phyloP scores from a whole-genome alignment of 1,140 invertebrate species.

The Drosophila sechellia region DNA sequence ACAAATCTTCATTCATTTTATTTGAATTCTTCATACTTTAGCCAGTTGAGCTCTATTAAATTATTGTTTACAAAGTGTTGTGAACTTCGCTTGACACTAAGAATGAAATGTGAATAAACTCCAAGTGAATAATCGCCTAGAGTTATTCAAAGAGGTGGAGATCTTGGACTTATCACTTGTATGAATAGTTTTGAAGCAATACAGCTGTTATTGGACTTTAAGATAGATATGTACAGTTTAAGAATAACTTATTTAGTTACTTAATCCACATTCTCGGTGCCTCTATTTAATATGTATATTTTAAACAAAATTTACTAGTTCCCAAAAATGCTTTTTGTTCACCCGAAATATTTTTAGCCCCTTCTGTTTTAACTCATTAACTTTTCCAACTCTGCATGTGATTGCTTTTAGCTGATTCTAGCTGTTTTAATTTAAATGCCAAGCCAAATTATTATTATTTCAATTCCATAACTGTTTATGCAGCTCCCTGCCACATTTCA shows the following conservation, averaged over 20 bases:
- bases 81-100: slow-evolving; percentile 40
- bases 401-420: slow-evolving; percentile 38
- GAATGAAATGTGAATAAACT: slow-evolving; percentile 37
- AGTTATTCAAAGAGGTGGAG: background rate
- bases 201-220: no score
- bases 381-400: background rate
- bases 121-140: slow-evolving; percentile 7
- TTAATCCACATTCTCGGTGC: no score
- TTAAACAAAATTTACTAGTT: no score
- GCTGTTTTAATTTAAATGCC: slow-evolving; percentile 71
- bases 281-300: no score
- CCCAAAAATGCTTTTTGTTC: no score
- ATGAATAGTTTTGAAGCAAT: background rate
- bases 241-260: no score
- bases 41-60: slow-evolving; percentile 61
- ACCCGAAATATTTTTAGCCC: background rate
- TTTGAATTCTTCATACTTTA: slow-evolving; percentile 30
- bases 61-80: slow-evolving; percentile 63
- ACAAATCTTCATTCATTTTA: slow-evolving; percentile 74
- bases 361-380: background rate
- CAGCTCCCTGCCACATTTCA: slow-evolving; percentile 17
- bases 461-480: slow-evolving; percentile 60
- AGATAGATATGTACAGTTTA: no score
- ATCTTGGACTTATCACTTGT: background rate
- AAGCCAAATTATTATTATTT: slow-evolving; percentile 65